Percentiles rank a stretch among this genome's conserved stretches.
Evolutionary conservation across 2,797 vertebrate species (phyloP).

Genomic region (Echeneis naucrates): DNA sequence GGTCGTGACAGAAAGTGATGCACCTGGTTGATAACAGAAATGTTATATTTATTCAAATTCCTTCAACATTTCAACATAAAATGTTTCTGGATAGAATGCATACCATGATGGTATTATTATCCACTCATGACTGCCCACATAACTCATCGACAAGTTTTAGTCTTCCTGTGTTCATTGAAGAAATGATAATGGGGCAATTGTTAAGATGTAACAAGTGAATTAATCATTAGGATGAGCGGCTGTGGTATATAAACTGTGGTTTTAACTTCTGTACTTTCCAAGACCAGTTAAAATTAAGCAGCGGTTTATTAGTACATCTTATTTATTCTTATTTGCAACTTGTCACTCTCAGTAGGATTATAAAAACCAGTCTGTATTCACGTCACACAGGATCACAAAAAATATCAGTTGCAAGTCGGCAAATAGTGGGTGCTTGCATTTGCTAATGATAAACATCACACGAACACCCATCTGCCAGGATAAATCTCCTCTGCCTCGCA

Average conservation of each 20-base stretch:
- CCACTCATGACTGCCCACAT: neutral
- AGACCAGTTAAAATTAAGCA: constrained; percentile 6
- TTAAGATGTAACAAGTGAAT: constrained; percentile 37
- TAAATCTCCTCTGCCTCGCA: constrained; percentile 12
- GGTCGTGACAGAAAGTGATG: neutral
- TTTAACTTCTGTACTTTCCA: constrained; percentile 11
- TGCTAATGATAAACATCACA: constrained; percentile 11
- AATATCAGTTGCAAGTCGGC: neutral
- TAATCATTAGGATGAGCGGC: constrained; percentile 24
- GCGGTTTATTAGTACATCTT: constrained; percentile 25
- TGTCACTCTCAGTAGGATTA: neutral
- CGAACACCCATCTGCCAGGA: constrained; percentile 11
- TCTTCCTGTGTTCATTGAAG: constrained; percentile 1
- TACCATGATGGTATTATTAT: neutral
- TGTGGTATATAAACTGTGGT: constrained; percentile 29
- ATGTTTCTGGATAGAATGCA: neutral
- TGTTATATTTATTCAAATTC: neutral
- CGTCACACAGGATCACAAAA: constrained; percentile 21
- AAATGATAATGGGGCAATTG: neutral
- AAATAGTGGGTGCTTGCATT: neutral
- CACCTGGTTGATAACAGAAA: constrained; percentile 4
- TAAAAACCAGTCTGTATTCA: neutral
- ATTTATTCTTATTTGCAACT: constrained; percentile 31
- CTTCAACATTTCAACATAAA: neutral
- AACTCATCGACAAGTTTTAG: too few relatives aligned